Percentiles rank a stretch among this genome's conserved stretches.
Conservation (phyloP, 1,140 invertebrate species). For the Hypothenemus hampei region DNA sequence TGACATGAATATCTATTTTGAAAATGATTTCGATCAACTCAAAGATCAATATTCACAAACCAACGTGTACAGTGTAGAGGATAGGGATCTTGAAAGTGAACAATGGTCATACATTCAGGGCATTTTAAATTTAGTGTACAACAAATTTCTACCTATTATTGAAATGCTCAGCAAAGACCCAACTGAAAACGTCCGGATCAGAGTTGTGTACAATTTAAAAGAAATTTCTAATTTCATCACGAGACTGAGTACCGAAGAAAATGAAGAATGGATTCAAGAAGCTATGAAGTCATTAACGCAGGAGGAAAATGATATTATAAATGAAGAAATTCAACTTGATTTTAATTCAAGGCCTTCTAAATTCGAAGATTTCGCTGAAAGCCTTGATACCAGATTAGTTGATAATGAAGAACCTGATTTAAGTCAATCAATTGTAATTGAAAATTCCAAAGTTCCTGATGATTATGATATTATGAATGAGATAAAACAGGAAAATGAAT, state of each 20-base stretch:
- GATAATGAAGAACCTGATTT: not conserved
- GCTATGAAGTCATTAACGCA: constrained; percentile 6
- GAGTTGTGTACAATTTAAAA: constrained; percentile 22
- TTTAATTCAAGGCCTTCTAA: constrained; percentile 7
- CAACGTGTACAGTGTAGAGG: constrained; percentile 19
- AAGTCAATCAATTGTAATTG: constrained; percentile 7
- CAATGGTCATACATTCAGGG: constrained; percentile 31
- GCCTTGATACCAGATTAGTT: constrained; percentile 24
- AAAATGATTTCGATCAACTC: constrained; percentile 28
- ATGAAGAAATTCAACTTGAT: constrained; percentile 18
- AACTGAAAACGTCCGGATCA: constrained; percentile 29
- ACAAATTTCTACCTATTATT: constrained; percentile 30
- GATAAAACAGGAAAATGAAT: not conserved
- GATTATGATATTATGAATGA: not conserved
- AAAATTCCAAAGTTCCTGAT: not conserved
- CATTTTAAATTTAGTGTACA: constrained; percentile 27
- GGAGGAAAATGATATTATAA: constrained; percentile 21
- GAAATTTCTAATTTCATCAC: constrained; percentile 25
- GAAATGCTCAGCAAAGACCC: constrained; percentile 23
- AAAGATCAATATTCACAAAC: constrained; percentile 19
- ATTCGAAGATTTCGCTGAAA: constrained; percentile 17
- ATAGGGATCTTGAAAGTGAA: constrained; percentile 5
- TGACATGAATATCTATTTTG: constrained; percentile 31
- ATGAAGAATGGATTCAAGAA: constrained; percentile 27
- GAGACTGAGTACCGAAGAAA: constrained; percentile 22